A percentile compares a stretch with the other conserved stretches of the same genome.
Conservation (phyloP, 1,140 invertebrate genomes). For the Heliconius hewitsoni region DNA sequence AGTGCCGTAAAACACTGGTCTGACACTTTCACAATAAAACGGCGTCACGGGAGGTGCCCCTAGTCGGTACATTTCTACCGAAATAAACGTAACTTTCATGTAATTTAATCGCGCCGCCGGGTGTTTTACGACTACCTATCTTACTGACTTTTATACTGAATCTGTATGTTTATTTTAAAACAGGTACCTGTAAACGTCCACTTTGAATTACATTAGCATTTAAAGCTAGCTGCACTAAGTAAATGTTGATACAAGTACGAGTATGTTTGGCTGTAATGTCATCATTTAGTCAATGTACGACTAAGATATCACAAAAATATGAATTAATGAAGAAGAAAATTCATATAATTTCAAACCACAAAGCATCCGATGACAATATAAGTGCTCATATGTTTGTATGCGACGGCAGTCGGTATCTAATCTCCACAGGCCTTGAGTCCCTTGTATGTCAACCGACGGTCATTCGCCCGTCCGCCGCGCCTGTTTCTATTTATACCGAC, state of each 20-base stretch:
- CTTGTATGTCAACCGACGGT: constrained; percentile 78
- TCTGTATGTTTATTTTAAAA: constrained; percentile 44
- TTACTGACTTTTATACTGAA: constrained; percentile 35
- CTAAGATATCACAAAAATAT: background rate
- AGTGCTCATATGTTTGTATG: constrained; percentile 63
- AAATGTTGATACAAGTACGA: constrained; percentile 27
- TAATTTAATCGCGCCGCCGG: constrained; percentile 61
- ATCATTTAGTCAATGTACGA: background rate
- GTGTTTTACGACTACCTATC: constrained; percentile 44
- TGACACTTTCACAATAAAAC: constrained; percentile 71
- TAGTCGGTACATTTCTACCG: constrained; percentile 36
- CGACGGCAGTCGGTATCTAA: constrained; percentile 74
- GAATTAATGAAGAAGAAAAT: background rate
- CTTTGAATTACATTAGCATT: constrained; percentile 36
- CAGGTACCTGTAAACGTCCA: constrained; percentile 28
- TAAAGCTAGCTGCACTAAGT: constrained; percentile 30
- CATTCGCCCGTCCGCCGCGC: constrained; percentile 67
- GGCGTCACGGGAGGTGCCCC: constrained; percentile 55
- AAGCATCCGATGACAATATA: background rate
- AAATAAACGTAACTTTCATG: constrained; percentile 56
- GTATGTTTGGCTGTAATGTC: constrained; percentile 12
- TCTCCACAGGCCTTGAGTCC: constrained; percentile 75
- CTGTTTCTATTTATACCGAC: constrained; percentile 72
- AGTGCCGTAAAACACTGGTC: constrained; percentile 58
- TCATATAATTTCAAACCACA: background rate